Evolutionary conservation across 92 coral and sea anemone genomes (phyloP).

Genomic region (Heteractis magnifica): DNA sequence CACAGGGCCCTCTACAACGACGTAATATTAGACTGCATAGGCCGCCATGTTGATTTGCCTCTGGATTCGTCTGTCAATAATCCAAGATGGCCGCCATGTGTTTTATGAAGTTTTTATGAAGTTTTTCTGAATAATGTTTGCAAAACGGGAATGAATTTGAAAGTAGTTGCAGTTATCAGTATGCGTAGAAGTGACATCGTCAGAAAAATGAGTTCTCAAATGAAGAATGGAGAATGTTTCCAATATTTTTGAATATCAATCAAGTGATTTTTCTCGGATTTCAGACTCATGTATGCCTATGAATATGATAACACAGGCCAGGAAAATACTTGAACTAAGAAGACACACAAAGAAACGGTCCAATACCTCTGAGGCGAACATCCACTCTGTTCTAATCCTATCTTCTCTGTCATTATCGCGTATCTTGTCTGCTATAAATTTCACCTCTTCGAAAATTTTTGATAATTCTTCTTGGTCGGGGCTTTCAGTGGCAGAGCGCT

Average conservation of each 20-base stretch:
- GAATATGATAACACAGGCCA: conserved; percentile 20
- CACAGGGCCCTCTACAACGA: too few species aligned
- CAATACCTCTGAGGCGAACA: conserved; percentile 36
- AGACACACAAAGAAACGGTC: conserved; percentile 38
- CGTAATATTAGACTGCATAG: too few species aligned
- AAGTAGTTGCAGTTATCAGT: too few species aligned
- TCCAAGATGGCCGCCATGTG: too few species aligned
- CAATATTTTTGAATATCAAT: too few species aligned
- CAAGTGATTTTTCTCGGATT: not conserved
- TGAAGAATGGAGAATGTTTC: not conserved
- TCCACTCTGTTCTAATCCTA: conserved; percentile 26
- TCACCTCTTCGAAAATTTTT: conserved; percentile 5
- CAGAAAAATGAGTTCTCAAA: too few species aligned
- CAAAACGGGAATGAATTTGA: too few species aligned
- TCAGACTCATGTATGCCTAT: not conserved
- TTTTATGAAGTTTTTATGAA: too few species aligned
- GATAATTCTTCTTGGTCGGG: not conserved
- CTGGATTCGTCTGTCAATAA: too few species aligned
- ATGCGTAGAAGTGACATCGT: too few species aligned
- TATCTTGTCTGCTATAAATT: conserved; percentile 26
- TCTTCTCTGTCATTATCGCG: conserved; percentile 14
- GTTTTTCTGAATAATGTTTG: too few species aligned
- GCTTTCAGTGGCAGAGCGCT: not conserved
- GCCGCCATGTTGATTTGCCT: too few species aligned
- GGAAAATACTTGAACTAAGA: conserved; percentile 1